Evolutionary conservation across 2,113 vertebrate genomes (phyloP), one percentile per base, ranked within the genome.

Genomic region (Pycnonotus jocosus): DNA sequence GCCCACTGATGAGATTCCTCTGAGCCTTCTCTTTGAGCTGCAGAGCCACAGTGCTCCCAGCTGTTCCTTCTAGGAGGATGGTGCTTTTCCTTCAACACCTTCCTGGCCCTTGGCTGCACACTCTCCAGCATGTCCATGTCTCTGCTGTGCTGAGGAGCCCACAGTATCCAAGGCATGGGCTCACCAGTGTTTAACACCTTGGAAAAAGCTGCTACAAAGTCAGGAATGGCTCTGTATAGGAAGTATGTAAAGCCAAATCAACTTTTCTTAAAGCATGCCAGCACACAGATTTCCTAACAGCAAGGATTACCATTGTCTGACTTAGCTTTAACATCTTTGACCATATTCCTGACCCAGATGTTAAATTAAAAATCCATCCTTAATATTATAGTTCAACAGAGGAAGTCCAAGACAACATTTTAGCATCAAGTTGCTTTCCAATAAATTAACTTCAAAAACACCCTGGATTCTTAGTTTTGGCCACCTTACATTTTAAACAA

Each of bases 41-140:
- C 28, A n/a, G 2, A 24, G 2, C 8, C 44, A 15, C 35, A 42
- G 42, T 6, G 27, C 42, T 65, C 37, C 37, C 50, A 57, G 50
- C 7, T 8, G 0, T 12, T 48, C 31, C 42, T 11, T 27, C 33
- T 14, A 42, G 50, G 15, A 48, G 37, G 35, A 15, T 6, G 8
- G 25, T 11, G 27, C 35, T 50, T 48, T 35, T 33, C 66, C 50
- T 23, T 23, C 3, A 44, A 33, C 15, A 19, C 42, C 31, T 33
- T 27, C 50, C 42, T 3, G 6, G 31, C 35, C 35, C 50, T 65
- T 50, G 0, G 2, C 62, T 38, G 27, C n/a, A 15, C 35, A 7
- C 38, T 17, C 9, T 31, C 15, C 25, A 6, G 8, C 1, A 22
- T 1, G 5, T 9, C 24, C 24, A 1, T 0, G 1, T 11, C 11